Evolutionary conservation across 1,140 invertebrate species (phyloP).

Genomic region (Drosophila baimaii): DNA sequence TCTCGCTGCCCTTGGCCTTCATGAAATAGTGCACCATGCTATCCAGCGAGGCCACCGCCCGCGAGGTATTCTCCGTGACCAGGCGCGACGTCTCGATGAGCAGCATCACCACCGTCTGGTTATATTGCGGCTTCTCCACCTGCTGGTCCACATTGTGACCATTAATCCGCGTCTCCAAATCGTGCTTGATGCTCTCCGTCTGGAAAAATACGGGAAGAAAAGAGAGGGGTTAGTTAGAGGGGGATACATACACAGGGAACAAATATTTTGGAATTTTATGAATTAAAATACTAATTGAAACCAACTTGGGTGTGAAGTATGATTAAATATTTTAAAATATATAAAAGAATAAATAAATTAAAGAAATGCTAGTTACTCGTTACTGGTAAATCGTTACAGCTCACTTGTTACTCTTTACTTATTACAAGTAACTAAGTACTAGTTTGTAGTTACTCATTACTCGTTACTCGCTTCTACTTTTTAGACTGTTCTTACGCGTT

Average conservation of each 20-base stretch:
- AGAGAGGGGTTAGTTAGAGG: too few species aligned
- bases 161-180: constrained; percentile 80
- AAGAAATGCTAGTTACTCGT: neutral
- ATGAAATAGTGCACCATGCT: constrained; percentile 89
- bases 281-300: too few species aligned
- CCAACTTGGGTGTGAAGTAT: too few species aligned
- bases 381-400: neutral
- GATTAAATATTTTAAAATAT: too few species aligned
- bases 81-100: constrained; percentile 87
- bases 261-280: neutral
- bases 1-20: constrained; percentile 87
- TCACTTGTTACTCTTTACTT: neutral
- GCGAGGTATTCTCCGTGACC: constrained; percentile 88
- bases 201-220: too few species aligned
- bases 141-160: constrained; percentile 88
- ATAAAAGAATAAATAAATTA: too few species aligned
- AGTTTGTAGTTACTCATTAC: too few species aligned
- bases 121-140: constrained; percentile 89
- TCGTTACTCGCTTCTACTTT: too few species aligned
- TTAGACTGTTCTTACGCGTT: too few species aligned
- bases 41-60: constrained; percentile 86
- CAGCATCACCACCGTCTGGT: constrained; percentile 89
- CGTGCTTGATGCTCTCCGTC: constrained; percentile 83
- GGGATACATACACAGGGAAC: too few species aligned
- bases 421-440: neutral